These are phyloP conservation scores for Typhlichthys subterraneus DNA, from an alignment of 2,797 vertebrate species.

Conservation along the genomic window DNA sequence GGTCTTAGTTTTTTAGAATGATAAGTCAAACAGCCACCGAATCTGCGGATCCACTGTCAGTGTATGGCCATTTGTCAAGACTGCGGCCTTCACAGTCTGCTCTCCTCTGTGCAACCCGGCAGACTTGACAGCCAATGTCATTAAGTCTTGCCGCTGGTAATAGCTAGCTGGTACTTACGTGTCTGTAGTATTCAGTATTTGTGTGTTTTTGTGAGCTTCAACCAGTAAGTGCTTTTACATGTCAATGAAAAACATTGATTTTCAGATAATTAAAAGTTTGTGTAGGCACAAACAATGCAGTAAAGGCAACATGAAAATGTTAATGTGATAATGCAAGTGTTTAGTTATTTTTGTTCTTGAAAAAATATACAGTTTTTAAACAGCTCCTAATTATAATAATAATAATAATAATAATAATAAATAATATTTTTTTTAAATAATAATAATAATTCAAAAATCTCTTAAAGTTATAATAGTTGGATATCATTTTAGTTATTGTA, in stretches of 20 bases:
- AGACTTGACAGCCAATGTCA: slow-evolving; percentile 66
- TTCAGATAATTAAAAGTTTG: no score
- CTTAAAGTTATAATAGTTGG: no score
- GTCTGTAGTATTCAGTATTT: neutral
- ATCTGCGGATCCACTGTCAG: slow-evolving; percentile 70
- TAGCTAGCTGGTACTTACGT: slow-evolving; percentile 39
- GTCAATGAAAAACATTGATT: neutral
- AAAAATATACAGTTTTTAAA: no score
- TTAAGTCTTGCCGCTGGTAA: slow-evolving; percentile 53
- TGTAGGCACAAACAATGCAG: no score
- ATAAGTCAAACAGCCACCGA: slow-evolving; percentile 69
- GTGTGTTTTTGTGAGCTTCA: neutral
- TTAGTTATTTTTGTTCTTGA: no score
- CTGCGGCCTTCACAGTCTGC: slow-evolving; percentile 62
- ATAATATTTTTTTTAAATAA: no score
- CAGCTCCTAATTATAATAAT: no score
- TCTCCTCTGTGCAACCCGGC: slow-evolving; percentile 33
- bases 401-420: no score
- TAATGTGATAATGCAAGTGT: no score
- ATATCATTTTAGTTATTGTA: no score
- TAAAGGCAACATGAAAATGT: no score
- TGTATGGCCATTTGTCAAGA: slow-evolving; percentile 68
- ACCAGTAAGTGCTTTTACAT: neutral
- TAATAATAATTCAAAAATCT: no score
- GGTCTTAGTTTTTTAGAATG: slow-evolving; percentile 63